Conservation (phyloP, 2,888 invertebrate species). For the Poecilobothrus nobilitatus region DNA sequence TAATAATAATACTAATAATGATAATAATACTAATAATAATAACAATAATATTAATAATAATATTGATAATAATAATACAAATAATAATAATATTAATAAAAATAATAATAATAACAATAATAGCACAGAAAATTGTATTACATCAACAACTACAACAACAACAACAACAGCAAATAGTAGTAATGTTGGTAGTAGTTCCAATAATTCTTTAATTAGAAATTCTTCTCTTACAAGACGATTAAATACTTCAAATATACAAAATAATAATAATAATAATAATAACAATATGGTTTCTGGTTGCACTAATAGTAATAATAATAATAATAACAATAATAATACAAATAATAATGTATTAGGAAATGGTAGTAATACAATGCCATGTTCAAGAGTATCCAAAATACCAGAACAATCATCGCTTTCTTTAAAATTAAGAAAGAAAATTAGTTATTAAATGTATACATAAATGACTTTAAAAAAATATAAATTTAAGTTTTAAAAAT, state of each 20-base stretch:
- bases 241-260: neutral
- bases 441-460: slow-evolving; percentile 40
- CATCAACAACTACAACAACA: neutral
- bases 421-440: slow-evolving; percentile 41
- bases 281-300: too few species aligned
- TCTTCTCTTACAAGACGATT: neutral
- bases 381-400: neutral
- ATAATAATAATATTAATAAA: slow-evolving; percentile 20
- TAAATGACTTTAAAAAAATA: too few species aligned
- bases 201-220: neutral
- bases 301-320: neutral
- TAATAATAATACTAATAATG: slow-evolving; percentile 14
- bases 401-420: slow-evolving; percentile 31
- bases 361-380: neutral
- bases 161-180: too few species aligned
- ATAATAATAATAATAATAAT: neutral
- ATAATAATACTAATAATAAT: slow-evolving; percentile 17
- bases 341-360: neutral
- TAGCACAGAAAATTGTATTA: slow-evolving; percentile 8
- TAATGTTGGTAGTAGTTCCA: neutral
- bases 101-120: slow-evolving; percentile 15
- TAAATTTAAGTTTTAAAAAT: neutral
- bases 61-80: slow-evolving; percentile 14
- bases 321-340: neutral
- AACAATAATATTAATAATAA: slow-evolving; percentile 15